These are phyloP conservation scores for Oegoconia quadripuncta DNA, from an alignment of 2,888 invertebrate species.

Conservation along the genomic window DNA sequence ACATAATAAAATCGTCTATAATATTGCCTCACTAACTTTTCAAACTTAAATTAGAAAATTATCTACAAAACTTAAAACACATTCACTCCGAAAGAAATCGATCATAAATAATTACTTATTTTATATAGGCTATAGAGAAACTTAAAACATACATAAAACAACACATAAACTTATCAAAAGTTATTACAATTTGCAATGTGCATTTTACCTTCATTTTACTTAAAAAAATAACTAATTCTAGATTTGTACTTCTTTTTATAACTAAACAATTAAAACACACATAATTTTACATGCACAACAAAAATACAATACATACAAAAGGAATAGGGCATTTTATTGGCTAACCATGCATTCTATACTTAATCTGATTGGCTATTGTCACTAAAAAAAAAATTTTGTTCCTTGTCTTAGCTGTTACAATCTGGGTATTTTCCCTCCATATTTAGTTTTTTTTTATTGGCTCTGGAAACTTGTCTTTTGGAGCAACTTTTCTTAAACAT, in stretches of 20 bases:
- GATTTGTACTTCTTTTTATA: slow-evolving; percentile 34
- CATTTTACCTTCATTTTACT: background rate
- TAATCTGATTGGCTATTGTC: no score
- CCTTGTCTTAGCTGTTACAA: no score
- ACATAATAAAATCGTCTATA: slow-evolving; percentile 35
- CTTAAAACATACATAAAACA: slow-evolving; percentile 4
- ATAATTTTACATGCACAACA: slow-evolving; percentile 4
- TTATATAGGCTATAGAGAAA: background rate
- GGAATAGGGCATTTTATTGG: slow-evolving; percentile 1
- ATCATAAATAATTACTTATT: slow-evolving; percentile 15
- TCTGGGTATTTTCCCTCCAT: no score
- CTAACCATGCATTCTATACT: slow-evolving; percentile 6
- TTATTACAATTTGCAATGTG: no score
- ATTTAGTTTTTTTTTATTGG: no score
- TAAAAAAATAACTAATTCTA: slow-evolving; percentile 20
- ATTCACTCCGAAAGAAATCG: slow-evolving; percentile 14
- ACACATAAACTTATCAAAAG: no score
- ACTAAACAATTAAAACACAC: slow-evolving; percentile 10
- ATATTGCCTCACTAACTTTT: slow-evolving; percentile 32
- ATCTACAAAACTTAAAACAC: slow-evolving; percentile 12
- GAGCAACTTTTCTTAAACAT: no score
- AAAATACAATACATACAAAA: slow-evolving; percentile 9
- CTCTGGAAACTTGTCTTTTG: no score
- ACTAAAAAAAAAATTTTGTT: no score
- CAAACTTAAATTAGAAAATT: slow-evolving; percentile 6